Evolutionary conservation across 2,888 invertebrate species (phyloP).

Genomic region (Dendrolimus houi): DNA sequence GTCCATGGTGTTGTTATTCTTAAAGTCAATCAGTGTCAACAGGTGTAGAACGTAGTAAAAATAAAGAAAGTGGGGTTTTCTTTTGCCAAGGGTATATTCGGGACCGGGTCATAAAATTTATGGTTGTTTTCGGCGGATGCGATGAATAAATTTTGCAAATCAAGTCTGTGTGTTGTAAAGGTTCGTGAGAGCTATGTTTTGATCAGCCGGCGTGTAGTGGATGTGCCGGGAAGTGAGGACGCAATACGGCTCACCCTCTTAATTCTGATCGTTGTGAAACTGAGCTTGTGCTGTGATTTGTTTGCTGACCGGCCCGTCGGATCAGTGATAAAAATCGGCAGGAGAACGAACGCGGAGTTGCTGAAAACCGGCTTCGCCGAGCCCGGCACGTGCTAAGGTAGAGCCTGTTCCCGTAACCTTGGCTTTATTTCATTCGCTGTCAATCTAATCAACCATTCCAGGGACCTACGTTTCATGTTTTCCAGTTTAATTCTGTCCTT

Average conservation of each 20-base stretch:
- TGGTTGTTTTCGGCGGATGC: conserved; percentile 71
- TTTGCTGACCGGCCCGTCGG: conserved; percentile 23
- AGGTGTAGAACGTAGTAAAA: conserved; percentile 47
- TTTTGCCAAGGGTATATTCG: conserved; percentile 43
- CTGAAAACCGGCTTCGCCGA: conserved; percentile 28
- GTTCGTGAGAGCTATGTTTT: conserved; percentile 70
- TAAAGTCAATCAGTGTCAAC: conserved; percentile 56
- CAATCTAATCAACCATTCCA: neutral
- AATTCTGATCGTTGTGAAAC: conserved; percentile 41
- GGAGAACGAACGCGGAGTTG: conserved; percentile 25
- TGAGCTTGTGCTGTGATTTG: conserved; percentile 35
- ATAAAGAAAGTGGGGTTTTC: conserved; percentile 32
- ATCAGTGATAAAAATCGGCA: conserved; percentile 21
- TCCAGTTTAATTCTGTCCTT: neutral
- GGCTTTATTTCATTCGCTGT: conserved; percentile 13
- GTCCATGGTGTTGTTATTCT: conserved; percentile 64
- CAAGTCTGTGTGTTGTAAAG: conserved; percentile 71
- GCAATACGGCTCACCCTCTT: conserved; percentile 41
- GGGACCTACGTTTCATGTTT: neutral
- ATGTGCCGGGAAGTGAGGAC: conserved; percentile 60
- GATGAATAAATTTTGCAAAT: conserved; percentile 75
- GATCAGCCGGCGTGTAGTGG: conserved; percentile 62
- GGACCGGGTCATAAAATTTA: conserved; percentile 59
- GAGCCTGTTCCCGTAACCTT: conserved; percentile 37
- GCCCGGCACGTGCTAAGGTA: conserved; percentile 59